Evolutionary conservation across 1,140 invertebrate species (phyloP).

Genomic region (Lepidurus apus): DNA sequence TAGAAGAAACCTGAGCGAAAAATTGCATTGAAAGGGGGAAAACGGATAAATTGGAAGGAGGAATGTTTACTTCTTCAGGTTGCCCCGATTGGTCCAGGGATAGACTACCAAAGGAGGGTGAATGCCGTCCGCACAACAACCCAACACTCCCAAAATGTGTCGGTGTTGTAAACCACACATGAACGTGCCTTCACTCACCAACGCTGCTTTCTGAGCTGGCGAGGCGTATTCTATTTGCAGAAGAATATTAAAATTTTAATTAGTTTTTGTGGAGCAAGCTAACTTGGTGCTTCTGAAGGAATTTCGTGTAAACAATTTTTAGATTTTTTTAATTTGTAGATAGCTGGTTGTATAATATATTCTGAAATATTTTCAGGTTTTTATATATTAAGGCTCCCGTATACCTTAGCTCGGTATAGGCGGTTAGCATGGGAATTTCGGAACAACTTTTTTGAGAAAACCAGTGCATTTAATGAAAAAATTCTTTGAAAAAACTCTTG

Average conservation of each 20-base stretch:
- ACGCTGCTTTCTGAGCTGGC: slow-evolving; percentile 68
- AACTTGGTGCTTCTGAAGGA: slow-evolving; percentile 23
- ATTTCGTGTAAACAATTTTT: neutral
- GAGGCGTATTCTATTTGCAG: slow-evolving; percentile 65
- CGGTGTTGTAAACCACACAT: slow-evolving; percentile 73
- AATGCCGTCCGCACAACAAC: slow-evolving; percentile 68
- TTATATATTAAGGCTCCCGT: no score
- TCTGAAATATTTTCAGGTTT: no score
- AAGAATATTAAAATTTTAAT: slow-evolving; percentile 36
- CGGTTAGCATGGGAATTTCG: no score
- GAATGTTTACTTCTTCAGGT: slow-evolving; percentile 70
- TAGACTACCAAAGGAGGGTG: slow-evolving; percentile 68
- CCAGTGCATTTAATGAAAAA: no score
- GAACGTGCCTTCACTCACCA: slow-evolving; percentile 76
- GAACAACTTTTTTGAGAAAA: no score
- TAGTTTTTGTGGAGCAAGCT: slow-evolving; percentile 34
- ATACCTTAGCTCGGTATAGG: no score
- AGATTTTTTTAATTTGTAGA: no score
- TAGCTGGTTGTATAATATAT: no score
- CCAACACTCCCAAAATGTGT: slow-evolving; percentile 74
- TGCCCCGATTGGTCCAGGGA: slow-evolving; percentile 69
- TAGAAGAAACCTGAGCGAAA: neutral
- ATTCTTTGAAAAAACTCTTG: no score
- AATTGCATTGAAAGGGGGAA: neutral
- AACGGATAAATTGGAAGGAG: slow-evolving; percentile 28